Evolutionary conservation across 37 sponge, comb jelly and placozoan genomes (phyloP), one percentile per base, ranked within the genome.

Genomic region (Corticium candelabrum): DNA sequence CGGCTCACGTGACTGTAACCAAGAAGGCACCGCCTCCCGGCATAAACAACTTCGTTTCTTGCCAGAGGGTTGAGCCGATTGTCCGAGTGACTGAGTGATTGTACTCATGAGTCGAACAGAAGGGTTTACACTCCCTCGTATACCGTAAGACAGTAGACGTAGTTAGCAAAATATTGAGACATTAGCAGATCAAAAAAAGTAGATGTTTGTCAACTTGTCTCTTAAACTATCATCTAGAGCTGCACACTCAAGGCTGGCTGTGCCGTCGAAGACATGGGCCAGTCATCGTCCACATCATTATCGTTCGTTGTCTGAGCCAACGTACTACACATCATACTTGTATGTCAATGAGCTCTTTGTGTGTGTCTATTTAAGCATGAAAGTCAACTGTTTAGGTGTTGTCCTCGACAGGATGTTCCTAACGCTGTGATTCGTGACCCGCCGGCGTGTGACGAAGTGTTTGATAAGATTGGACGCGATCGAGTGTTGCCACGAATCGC

Each of bases 401-500:
- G 88, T 1, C 94, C 94, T 40, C 76, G 94, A 69, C 91, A 94
- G 56, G 94, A 94, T 40, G 72, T 94, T 0, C 94, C 94, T 5
- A 68, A 69, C 4, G 69, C 80, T 2, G 88, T 94, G n/a, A 86
- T 80, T 75, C 35, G 69, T 29, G 89, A 94, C 74, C 82, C 91
- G 43, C 90, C 89, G 27, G 84, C 87, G 94, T 94, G 82, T 67
- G 94, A 94, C 30, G 94, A 90, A 37, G 91, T 90, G 73, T 94
- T 94, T 79, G 91, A 90, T 76, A 94, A 87, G 72, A 71, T 87
- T 30, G 91, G 91, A 7, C 40, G 43, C 0, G 62, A 21, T 50
- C 21, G 11, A 11, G 78, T 87, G 2, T 34, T 88, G 29, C 33
- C 15, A 21, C 41, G 68, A 1, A 75, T 87, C 71, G 85, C 91